A percentile compares a stretch with the other conserved stretches of the same genome.
These are phyloP conservation scores for Labeo calbasu DNA, from an alignment of 2,797 vertebrate species.

Conservation along the genomic window DNA sequence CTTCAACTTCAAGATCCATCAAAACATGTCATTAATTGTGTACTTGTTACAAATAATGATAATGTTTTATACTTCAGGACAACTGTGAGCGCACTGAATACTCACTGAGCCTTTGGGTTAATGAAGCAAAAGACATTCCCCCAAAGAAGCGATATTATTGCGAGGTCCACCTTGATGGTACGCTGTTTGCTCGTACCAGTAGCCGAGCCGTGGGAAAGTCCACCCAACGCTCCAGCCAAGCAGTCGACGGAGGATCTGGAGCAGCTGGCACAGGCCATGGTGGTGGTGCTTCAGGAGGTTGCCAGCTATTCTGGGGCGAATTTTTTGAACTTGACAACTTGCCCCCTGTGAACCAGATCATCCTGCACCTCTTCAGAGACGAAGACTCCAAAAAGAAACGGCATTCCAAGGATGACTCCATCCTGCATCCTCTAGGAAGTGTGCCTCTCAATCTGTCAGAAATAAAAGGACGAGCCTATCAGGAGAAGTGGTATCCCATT, in stretches of 20 bases:
- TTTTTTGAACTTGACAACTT: constrained; percentile 90
- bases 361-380: constrained; percentile 81
- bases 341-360: constrained; percentile 82
- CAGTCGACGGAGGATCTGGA: constrained; percentile 63
- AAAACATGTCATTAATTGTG: not conserved
- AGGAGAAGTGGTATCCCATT: constrained; percentile 90
- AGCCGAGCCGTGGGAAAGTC: constrained; percentile 76
- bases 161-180: constrained; percentile 87
- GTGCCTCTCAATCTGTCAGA: constrained; percentile 80
- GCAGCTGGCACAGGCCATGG: constrained; percentile 54
- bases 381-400: constrained; percentile 83
- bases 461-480: constrained; percentile 74
- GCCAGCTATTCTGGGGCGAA: constrained; percentile 91
- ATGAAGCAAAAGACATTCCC: constrained; percentile 88
- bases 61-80: constrained; percentile 75
- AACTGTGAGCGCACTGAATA: constrained; percentile 89
- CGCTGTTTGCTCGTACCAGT: constrained; percentile 85
- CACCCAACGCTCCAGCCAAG: constrained; percentile 63
- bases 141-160: constrained; percentile 80
- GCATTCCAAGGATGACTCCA: constrained; percentile 72
- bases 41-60: not conserved
- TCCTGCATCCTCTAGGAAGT: constrained; percentile 77
- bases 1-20: not conserved
- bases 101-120: constrained; percentile 88
- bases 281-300: constrained; percentile 66